Conservation (phyloP, 2,797 vertebrate species). For the Falco novaeseelandiae region DNA sequence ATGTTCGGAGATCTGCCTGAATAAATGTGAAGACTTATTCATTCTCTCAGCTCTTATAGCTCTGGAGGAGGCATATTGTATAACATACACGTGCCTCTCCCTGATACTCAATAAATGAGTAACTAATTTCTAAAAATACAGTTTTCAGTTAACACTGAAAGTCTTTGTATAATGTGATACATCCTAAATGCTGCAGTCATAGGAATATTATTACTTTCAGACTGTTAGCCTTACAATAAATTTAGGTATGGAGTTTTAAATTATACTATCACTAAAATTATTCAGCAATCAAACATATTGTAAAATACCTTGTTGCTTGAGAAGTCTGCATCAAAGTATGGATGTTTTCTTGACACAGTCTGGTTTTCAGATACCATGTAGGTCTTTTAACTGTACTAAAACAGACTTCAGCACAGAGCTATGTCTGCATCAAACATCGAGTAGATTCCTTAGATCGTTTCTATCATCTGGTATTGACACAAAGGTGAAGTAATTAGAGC, state of each 20-base stretch:
- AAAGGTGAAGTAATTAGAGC: background rate
- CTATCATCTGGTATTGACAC: background rate
- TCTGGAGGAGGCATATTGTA: background rate
- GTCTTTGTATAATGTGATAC: background rate
- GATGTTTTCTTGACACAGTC: background rate
- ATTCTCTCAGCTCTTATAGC: background rate
- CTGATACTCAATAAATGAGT: background rate
- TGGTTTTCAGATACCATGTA: accelerated
- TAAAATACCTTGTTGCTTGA: background rate
- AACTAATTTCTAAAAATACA: background rate
- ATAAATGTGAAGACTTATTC: background rate
- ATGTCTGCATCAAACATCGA: background rate
- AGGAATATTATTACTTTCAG: background rate
- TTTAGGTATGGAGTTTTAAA: background rate
- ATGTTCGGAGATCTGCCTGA: background rate
- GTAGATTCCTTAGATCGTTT: background rate
- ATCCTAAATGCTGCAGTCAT: background rate
- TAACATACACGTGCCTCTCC: background rate
- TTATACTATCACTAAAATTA: background rate
- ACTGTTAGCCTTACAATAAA: background rate
- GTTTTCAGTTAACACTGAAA: background rate
- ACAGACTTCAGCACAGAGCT: background rate
- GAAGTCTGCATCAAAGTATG: background rate
- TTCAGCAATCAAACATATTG: accelerated
- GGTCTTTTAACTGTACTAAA: background rate